Evolutionary conservation across 2,888 invertebrate species (phyloP).

Genomic region (Limnephilus marmoratus): DNA sequence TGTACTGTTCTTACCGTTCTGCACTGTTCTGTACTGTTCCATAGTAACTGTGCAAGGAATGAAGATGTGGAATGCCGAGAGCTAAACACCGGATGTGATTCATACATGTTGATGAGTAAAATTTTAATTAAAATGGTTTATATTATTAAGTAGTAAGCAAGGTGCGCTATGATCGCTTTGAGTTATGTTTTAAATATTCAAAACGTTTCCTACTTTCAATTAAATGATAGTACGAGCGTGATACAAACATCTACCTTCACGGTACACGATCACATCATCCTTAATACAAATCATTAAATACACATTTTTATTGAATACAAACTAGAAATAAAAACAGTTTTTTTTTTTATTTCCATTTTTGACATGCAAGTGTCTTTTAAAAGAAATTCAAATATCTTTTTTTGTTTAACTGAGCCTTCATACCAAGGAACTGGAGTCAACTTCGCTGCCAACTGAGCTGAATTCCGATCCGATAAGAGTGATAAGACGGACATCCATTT

Average conservation of each 20-base stretch:
- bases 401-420: too few relatives aligned
- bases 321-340: background rate
- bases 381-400: too few relatives aligned
- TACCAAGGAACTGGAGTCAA: too few relatives aligned
- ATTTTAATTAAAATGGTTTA: slow-evolving; percentile 2
- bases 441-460: too few relatives aligned
- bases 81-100: background rate
- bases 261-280: background rate
- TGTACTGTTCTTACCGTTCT: background rate
- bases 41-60: background rate
- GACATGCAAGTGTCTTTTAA: too few relatives aligned
- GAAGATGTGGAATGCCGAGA: background rate
- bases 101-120: background rate
- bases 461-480: too few relatives aligned
- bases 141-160: background rate
- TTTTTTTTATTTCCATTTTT: too few relatives aligned
- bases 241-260: background rate
- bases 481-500: too few relatives aligned
- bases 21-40: background rate
- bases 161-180: background rate
- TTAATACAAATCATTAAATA: background rate
- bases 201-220: background rate
- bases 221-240: background rate
- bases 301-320: background rate
- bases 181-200: background rate